Base-by-base conservation (phyloP, 2,797 vertebrate species). In the Steatocranus sp. region DNA sequence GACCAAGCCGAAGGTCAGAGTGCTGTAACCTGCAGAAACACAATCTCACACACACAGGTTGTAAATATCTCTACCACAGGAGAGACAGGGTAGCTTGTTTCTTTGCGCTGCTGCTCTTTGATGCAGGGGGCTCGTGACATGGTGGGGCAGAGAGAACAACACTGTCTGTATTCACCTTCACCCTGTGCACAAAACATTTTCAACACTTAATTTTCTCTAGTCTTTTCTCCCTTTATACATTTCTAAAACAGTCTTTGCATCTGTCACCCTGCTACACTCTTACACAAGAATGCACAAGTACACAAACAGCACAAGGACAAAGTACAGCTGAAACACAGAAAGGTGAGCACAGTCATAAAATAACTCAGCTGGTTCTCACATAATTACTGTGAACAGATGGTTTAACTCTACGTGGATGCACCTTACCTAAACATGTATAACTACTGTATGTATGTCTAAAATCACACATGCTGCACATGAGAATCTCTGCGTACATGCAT, bases 21-120 rank as follows among this genome's bases (percentile, higher is more conserved):
- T 58, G 80, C 82, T 76, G 73, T 80, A 84, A 92, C 84, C 86
- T 79, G 83, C 58, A 41, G 84, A 91, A 82, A 88, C 70, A 80
- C 61, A 82, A 85, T 89, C 68, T 74, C 25, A 5, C 66, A 84
- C 88, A 88, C 83, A 86, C 78, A 12, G 41, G 75, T 83, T 38
- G 74, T 88, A 85, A 88, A 86, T 85, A 77, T 83, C 30, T 80
- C 82, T 81, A 74, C 89, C 90, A 86, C 86, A 76, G 63, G 63
- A 51, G 83, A 36, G 86, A 78, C 25, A 1, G 17, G 46, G 76
- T 48, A n/a, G 78, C 77, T 68, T 34, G 51, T 83, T 79, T 76
- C 49, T 68, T 61, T 8, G 4, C 48, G 27, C 79, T 11, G 36
- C 66, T 75, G 73, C 53, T 61, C 46, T 83, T 75, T 50, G 81